Base-by-base conservation (phyloP, 2,888 invertebrate genomes). In the Idaea biselata region DNA sequence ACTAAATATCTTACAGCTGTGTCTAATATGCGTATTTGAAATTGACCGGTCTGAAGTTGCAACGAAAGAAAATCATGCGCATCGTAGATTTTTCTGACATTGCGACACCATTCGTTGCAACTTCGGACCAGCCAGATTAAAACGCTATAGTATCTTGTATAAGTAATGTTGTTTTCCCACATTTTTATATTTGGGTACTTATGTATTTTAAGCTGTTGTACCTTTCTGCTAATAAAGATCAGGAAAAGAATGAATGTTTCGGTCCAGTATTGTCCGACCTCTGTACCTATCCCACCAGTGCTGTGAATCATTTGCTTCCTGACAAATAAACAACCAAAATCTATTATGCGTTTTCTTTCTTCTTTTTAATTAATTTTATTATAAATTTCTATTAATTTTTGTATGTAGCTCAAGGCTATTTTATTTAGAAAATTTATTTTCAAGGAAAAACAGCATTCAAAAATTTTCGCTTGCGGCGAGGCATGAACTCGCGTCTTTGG, bases 271-370 rank as follows among this genome's bases (percentile, higher is more conserved):
- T 87, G 84, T 88, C 87, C 86, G 83, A 87, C 84, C 86, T 85
- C 72, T 91, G 87, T 91, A 25, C 25, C 25, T 25, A 90, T 86
- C 91, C 92, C 91, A 92, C 92, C 92, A 90, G 89, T 90, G 91
- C 91, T 91, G 91, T 92, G 91, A 91, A 91, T 88, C 91, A 88
- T 92, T 91, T 89, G 91, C 91, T 92, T 92, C 91, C 90, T 91
- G 91, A 89, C 76, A 87, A 91, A 90, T 91, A 91, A 91, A 92
- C 88, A 87, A 88, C 87, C 88, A 89, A 91, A 91, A 89, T 89
- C 84, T 85, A 81, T 70, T 69, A 73, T 68, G 70, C 66, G 77
- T 78, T 80, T 82, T 79, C 73, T 77, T 73, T 72, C 70, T 63
- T 32, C 16, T 14, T 14, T 14, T 11, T 14, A 11, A 8, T 14